Conservation (phyloP, 1,140 invertebrate species). For the Pseudobourletiella spinata region DNA sequence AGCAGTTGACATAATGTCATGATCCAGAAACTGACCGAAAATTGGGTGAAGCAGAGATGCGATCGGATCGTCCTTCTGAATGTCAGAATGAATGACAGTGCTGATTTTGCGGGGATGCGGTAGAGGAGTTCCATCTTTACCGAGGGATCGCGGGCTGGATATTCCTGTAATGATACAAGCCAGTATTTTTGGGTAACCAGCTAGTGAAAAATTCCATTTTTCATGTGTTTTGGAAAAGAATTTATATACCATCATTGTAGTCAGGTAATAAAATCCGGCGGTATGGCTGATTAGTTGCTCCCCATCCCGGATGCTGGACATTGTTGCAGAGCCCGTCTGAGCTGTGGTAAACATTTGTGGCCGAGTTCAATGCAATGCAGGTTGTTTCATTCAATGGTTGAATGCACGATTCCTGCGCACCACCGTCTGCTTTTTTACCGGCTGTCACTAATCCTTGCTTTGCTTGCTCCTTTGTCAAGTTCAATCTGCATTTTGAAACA, state of each 20-base stretch:
- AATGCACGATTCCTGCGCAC: background rate
- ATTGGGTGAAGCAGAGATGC: slow-evolving; percentile 81
- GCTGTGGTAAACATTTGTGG: background rate
- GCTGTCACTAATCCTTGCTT: background rate
- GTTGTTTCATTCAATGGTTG: background rate
- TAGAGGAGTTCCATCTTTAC: background rate
- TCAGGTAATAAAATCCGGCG: slow-evolving; percentile 7
- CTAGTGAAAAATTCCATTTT: background rate
- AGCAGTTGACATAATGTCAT: slow-evolving; percentile 49
- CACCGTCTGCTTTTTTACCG: background rate
- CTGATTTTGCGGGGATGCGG: slow-evolving; percentile 14
- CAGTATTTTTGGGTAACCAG: background rate
- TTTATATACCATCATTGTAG: slow-evolving; percentile 15
- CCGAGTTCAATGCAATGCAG: background rate
- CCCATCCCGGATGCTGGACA: slow-evolving; percentile 4
- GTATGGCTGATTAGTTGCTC: slow-evolving; percentile 14
- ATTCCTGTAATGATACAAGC: background rate
- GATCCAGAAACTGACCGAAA: slow-evolving; percentile 94
- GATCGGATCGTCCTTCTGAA: slow-evolving; percentile 70
- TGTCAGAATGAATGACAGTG: slow-evolving; percentile 1
- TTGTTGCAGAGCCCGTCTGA: slow-evolving; percentile 20
- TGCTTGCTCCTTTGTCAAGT: background rate
- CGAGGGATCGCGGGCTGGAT: background rate
- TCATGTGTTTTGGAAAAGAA: too few relatives aligned
- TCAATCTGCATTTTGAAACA: background rate